Conservation (phyloP, 1,140 invertebrate genomes). For the Physella acuta region DNA sequence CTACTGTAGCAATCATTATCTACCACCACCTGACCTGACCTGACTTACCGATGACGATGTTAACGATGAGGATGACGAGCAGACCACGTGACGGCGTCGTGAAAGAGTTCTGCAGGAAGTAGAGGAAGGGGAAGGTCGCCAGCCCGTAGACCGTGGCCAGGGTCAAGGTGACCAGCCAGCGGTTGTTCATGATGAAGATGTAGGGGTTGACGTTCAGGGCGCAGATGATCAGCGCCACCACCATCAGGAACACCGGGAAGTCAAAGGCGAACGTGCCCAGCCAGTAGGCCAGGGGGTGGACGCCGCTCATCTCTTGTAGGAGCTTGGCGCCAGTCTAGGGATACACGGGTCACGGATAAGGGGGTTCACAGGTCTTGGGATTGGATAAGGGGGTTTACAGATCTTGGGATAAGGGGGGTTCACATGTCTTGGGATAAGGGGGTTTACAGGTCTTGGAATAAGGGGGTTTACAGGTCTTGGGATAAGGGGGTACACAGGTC, state of each 20-base stretch:
- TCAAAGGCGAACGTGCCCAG: background rate
- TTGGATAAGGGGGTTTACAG: too few species aligned
- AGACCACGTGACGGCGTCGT: background rate
- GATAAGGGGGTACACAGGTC: too few species aligned
- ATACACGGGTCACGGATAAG: too few species aligned
- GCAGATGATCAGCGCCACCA: background rate
- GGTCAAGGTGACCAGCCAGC: background rate
- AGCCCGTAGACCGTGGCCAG: background rate
- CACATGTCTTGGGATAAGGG: too few species aligned
- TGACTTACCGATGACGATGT: background rate
- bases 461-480: too few species aligned
- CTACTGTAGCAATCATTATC: too few species aligned
- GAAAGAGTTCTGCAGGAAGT: background rate
- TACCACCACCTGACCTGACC: too few species aligned
- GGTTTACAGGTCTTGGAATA: too few species aligned
- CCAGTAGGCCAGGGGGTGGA: background rate
- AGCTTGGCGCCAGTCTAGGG: background rate
- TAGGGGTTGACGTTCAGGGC: background rate
- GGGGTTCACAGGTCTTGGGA: too few species aligned
- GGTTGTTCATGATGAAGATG: background rate
- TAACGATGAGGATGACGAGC: background rate
- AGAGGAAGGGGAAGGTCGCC: background rate
- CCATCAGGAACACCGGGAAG: background rate
- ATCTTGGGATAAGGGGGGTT: too few species aligned
- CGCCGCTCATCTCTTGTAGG: background rate